These are phyloP conservation scores for Capitulum mitella DNA, from an alignment of 2,888 invertebrate genomes.

Conservation along the genomic window DNA sequence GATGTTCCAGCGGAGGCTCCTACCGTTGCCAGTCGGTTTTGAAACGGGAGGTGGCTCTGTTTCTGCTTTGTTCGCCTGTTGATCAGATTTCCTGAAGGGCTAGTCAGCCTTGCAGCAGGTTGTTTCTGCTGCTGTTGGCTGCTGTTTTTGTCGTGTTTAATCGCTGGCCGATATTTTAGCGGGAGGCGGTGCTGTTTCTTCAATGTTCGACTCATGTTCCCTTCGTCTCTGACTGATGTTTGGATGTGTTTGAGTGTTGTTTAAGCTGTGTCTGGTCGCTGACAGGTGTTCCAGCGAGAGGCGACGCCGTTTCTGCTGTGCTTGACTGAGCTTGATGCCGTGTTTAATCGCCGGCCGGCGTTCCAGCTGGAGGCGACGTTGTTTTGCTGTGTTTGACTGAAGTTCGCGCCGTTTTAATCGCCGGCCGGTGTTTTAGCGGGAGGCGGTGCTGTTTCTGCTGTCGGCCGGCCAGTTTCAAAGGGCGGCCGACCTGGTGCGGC, in stretches of 20 bases:
- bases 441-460: slow-evolving; percentile 12
- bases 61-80: too few relatives aligned
- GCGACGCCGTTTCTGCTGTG: background rate
- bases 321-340: background rate
- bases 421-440: background rate
- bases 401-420: background rate
- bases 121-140: too few relatives aligned
- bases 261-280: background rate
- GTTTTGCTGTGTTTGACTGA: background rate
- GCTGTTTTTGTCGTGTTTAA: background rate
- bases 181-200: background rate
- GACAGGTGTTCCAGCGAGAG: background rate
- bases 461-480: background rate
- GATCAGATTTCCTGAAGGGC: too few relatives aligned
- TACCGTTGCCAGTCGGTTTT: too few relatives aligned
- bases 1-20: too few relatives aligned
- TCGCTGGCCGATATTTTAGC: background rate
- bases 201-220: background rate
- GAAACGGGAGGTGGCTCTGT: too few relatives aligned
- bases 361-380: background rate
- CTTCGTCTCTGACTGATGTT: background rate
- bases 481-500: background rate
- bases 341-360: background rate
- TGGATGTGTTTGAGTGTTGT: background rate
- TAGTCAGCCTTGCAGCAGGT: too few relatives aligned